Evolutionary conservation across 2,113 vertebrate genomes (phyloP).

Genomic region (Corythoichthys haematopterus): DNA sequence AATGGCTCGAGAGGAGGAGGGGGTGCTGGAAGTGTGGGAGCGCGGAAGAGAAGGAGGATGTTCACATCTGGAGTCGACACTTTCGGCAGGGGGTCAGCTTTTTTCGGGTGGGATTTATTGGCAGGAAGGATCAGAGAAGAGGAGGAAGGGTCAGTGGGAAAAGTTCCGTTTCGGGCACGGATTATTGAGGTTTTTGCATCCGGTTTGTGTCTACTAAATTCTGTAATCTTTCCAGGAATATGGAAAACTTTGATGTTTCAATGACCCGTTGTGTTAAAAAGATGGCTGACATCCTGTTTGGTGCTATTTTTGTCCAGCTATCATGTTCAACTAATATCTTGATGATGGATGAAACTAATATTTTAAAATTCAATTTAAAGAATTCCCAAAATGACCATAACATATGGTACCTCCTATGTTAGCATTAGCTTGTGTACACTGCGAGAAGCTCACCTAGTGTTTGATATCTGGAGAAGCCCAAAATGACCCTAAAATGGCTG

Average conservation of each 20-base stretch:
- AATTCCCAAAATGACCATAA: too few species aligned
- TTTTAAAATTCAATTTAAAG: too few species aligned
- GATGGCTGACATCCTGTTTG: background rate
- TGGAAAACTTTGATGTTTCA: too few species aligned
- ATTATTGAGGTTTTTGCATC: too few species aligned
- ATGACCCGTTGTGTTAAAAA: background rate
- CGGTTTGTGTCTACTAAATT: too few species aligned
- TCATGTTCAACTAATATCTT: background rate
- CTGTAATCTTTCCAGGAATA: too few species aligned
- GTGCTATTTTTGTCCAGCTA: background rate
- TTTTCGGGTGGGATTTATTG: conserved; percentile 66
- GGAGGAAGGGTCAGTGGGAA: background rate
- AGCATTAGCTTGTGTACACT: too few species aligned
- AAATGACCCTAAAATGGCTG: background rate
- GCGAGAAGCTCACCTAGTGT: too few species aligned
- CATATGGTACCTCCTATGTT: too few species aligned
- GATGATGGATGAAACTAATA: background rate
- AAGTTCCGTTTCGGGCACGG: too few species aligned
- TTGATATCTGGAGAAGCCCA: too few species aligned
- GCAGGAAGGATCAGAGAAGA: conserved; percentile 26
- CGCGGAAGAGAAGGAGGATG: conserved; percentile 52
- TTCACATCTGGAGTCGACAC: conserved; percentile 93
- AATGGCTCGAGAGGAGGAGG: conserved; percentile 47
- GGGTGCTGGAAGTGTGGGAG: conserved; percentile 56
- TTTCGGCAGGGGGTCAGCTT: conserved; percentile 52